Percentiles rank a stretch among this genome's conserved stretches.
Evolutionary conservation across 2,113 vertebrate genomes (phyloP).

Genomic region (Pseudois nayaur): DNA sequence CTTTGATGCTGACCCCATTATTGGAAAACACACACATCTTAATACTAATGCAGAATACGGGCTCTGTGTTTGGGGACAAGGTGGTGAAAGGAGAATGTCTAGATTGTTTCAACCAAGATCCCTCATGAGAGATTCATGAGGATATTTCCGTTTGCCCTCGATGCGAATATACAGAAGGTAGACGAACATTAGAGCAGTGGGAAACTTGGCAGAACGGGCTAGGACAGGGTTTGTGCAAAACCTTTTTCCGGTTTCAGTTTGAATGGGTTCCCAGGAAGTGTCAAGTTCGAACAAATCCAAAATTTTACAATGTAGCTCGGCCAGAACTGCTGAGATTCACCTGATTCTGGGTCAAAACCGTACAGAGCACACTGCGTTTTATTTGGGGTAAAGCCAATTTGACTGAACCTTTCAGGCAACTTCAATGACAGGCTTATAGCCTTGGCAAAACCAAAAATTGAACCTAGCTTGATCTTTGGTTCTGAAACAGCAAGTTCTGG

Average conservation of each 20-base stretch:
- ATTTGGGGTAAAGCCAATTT: constrained; percentile 67
- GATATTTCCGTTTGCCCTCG: constrained; percentile 71
- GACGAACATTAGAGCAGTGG: constrained; percentile 72
- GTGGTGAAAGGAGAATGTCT: constrained; percentile 69
- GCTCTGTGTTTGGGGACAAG: constrained; percentile 58
- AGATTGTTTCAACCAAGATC: constrained; percentile 68
- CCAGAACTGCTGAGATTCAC: constrained; percentile 78
- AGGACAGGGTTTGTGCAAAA: constrained; percentile 74
- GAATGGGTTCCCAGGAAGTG: constrained; percentile 79
- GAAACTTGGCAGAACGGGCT: constrained; percentile 72
- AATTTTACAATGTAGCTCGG: constrained; percentile 75
- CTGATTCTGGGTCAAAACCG: constrained; percentile 77
- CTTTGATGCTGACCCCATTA: constrained; percentile 55
- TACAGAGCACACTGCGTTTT: constrained; percentile 76
- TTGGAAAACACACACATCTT: constrained; percentile 50
- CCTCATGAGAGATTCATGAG: constrained; percentile 79
- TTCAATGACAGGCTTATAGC: constrained; percentile 70
- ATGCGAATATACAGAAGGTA: constrained; percentile 73
- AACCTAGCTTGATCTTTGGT: constrained; percentile 64
- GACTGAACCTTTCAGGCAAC: constrained; percentile 66
- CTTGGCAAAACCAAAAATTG: constrained; percentile 72
- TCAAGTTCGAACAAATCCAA: constrained; percentile 77
- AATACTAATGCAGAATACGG: constrained; percentile 22
- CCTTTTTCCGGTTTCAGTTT: constrained; percentile 78
- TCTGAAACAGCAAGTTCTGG: constrained; percentile 63